phyloP scores from a whole-genome alignment of 2,797 vertebrate species.

The Mycteria americana region DNA sequence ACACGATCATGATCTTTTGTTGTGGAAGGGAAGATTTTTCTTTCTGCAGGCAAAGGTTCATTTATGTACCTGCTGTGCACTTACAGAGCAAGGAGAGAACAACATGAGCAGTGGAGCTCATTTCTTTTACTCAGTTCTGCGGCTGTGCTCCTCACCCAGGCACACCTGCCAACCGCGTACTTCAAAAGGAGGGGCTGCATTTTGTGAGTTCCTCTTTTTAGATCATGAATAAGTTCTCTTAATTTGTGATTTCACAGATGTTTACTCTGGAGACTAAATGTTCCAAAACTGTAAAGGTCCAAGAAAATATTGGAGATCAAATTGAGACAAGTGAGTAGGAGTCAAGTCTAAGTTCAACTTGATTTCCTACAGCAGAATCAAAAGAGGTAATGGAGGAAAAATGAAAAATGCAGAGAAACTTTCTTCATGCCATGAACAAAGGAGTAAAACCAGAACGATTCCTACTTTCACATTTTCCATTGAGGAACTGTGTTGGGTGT shows the following conservation, averaged over 20 bases:
- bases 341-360: neutral
- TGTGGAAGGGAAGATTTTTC: neutral
- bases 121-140: neutral
- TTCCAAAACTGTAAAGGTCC: neutral
- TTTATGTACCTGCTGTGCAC: neutral
- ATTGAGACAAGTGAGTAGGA: neutral
- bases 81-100: neutral
- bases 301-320: neutral
- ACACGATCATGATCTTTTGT: neutral
- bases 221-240: neutral
- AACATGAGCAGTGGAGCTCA: neutral
- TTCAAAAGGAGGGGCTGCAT: neutral
- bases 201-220: neutral
- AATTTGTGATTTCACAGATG: neutral
- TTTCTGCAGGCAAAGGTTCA: neutral
- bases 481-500: neutral
- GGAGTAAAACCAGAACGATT: neutral
- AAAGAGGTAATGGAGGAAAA: neutral
- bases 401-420: neutral
- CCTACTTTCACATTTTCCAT: neutral
- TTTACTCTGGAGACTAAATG: neutral
- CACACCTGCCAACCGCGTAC: fast-evolving
- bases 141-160: fast-evolving
- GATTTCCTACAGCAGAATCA: neutral
- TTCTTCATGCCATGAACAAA: neutral